A percentile compares a stretch with the other conserved stretches of the same genome.
phyloP scores from a whole-genome alignment of 2,797 vertebrate species.

The Gila robusta region DNA sequence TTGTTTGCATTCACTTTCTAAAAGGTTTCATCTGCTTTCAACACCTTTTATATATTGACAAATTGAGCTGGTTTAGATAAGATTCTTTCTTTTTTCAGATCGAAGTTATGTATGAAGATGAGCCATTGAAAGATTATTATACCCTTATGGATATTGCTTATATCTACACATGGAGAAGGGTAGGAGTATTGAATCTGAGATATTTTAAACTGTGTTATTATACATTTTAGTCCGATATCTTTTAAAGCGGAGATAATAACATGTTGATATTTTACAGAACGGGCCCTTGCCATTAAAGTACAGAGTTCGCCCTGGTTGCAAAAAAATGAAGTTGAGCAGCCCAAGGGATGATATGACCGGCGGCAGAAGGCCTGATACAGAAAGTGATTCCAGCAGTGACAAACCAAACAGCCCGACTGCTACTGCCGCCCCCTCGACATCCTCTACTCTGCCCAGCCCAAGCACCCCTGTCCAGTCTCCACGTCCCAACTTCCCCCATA shows the following conservation, averaged over 20 bases:
- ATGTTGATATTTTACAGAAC: constrained; percentile 76
- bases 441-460: constrained; percentile 75
- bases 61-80: neutral
- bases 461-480: constrained; percentile 61
- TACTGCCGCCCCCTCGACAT: constrained; percentile 79
- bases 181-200: constrained; percentile 71
- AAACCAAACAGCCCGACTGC: constrained; percentile 90
- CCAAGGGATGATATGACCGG: constrained; percentile 75
- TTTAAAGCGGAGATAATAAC: neutral
- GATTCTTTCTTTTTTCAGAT: constrained; percentile 78
- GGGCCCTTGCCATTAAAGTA: constrained; percentile 95
- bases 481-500: constrained; percentile 70
- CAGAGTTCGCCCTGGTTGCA: constrained; percentile 90
- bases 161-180: constrained; percentile 97
- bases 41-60: neutral
- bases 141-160: constrained; percentile 99
- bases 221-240: neutral
- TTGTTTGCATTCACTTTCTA: neutral
- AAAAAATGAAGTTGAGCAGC: constrained; percentile 84
- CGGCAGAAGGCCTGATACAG: constrained; percentile 77
- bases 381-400: constrained; percentile 95
- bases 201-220: neutral
- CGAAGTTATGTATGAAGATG: constrained; percentile 95
- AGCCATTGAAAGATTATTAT: constrained; percentile 97
- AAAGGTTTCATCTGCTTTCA: neutral